Conservation (phyloP, 2,113 vertebrate species). For the Laticauda colubrina region DNA sequence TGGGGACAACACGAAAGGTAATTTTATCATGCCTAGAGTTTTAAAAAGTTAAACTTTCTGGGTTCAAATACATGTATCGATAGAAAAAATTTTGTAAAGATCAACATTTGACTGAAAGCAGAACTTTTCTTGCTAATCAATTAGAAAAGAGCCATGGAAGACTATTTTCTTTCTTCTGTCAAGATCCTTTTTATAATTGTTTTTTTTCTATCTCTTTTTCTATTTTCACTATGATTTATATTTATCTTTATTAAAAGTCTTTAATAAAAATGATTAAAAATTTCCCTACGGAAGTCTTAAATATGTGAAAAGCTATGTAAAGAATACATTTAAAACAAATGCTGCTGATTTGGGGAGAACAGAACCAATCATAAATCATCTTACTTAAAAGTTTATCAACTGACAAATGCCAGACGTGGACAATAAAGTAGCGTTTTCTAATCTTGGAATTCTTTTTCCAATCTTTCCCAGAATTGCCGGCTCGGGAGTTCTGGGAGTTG, state of each 20-base stretch:
- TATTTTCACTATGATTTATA: background rate
- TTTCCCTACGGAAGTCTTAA: background rate
- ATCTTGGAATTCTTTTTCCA: background rate
- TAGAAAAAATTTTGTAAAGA: background rate
- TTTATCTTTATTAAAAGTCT: background rate
- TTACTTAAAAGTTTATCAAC: background rate
- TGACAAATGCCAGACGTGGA: background rate
- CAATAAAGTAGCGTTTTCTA: background rate
- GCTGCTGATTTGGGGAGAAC: background rate
- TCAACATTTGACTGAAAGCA: background rate
- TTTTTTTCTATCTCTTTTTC: background rate
- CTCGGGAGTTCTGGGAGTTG: background rate
- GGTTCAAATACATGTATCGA: background rate
- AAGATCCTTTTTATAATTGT: background rate
- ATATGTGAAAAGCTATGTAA: background rate
- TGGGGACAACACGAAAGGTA: background rate
- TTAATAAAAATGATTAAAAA: background rate
- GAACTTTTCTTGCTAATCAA: background rate
- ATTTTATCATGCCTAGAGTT: background rate
- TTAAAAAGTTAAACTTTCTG: background rate
- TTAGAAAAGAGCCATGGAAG: background rate
- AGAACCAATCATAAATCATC: background rate
- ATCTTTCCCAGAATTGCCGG: background rate
- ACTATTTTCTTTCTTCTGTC: background rate
- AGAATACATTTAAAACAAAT: background rate